phyloP scores from a whole-genome alignment of 2,888 invertebrate genomes.

The Cephalotes varians region DNA sequence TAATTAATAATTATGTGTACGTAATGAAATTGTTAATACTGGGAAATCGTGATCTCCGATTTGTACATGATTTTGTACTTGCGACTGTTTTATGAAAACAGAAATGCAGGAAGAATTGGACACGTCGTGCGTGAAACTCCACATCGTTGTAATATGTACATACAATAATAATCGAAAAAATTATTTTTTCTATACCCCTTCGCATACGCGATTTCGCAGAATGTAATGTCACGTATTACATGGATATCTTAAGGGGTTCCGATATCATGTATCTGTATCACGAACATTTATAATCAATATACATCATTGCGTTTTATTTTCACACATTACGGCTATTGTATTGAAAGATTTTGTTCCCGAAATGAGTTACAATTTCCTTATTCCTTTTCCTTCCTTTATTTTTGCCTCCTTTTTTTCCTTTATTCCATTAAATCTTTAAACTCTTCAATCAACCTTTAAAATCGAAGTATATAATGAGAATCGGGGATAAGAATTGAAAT shows the following conservation, averaged over 20 bases:
- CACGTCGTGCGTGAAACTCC: slow-evolving; percentile 30
- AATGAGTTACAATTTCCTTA: not conserved
- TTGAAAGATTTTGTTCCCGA: not conserved
- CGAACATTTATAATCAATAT: slow-evolving; percentile 70
- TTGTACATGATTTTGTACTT: slow-evolving; percentile 55
- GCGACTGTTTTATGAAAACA: slow-evolving; percentile 49
- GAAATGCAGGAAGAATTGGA: not conserved
- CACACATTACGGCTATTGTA: slow-evolving; percentile 20
- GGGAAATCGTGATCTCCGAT: slow-evolving; percentile 38
- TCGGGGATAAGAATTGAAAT: not conserved
- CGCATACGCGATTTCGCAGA: slow-evolving; percentile 59
- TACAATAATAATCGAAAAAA: slow-evolving; percentile 27
- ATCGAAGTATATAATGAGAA: not conserved
- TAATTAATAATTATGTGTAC: slow-evolving; percentile 42
- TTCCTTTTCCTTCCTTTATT: too few species aligned
- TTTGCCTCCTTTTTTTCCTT: too few species aligned
- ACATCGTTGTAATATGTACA: slow-evolving; percentile 52
- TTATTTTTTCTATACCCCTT: slow-evolving; percentile 46
- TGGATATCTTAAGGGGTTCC: slow-evolving; percentile 60
- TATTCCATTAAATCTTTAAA: not conserved
- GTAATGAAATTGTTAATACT: slow-evolving; percentile 44
- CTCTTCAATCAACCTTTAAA: not conserved
- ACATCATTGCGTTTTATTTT: slow-evolving; percentile 69
- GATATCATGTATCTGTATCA: slow-evolving; percentile 64
- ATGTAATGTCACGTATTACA: slow-evolving; percentile 53